A percentile compares a stretch with the other conserved stretches of the same genome.
Conservation (phyloP, 53 echinoderm and acorn worm species). For the Actinopyga echinites region DNA sequence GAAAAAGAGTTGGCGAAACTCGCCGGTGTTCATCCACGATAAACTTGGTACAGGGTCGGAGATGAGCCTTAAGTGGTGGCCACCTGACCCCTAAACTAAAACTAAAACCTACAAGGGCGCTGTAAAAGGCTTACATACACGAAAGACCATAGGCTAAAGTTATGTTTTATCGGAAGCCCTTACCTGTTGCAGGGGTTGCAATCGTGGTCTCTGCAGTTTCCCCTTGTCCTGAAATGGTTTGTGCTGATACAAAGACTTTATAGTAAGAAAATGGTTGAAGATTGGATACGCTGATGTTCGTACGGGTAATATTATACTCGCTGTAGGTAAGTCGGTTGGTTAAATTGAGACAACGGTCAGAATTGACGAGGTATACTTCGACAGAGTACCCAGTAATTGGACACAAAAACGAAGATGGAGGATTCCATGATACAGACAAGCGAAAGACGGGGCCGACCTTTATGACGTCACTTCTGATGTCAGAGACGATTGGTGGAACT, state of each 20-base stretch:
- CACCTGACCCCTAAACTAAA: no score
- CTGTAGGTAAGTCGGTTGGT: background rate
- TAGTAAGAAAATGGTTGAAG: constrained; percentile 62
- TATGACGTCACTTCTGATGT: background rate
- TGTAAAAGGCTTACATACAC: no score
- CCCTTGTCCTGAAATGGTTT: constrained; percentile 53
- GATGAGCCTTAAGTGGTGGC: no score
- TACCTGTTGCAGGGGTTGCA: constrained; percentile 59
- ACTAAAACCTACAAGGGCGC: no score
- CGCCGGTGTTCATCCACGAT: no score
- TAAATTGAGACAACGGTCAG: constrained; percentile 53
- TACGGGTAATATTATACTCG: background rate
- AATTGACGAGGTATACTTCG: constrained; percentile 43
- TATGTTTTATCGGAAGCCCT: no score
- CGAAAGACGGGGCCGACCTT: background rate
- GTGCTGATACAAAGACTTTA: constrained; percentile 56
- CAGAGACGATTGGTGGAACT: constrained; percentile 7
- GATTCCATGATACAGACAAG: constrained; percentile 55
- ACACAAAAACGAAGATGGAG: constrained; percentile 47
- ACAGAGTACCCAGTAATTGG: constrained; percentile 58
- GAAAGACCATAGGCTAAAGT: no score
- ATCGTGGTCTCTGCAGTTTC: background rate
- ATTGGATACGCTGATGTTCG: constrained; percentile 11
- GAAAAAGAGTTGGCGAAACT: no score
- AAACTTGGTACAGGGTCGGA: no score